Evolutionary conservation across 2,888 invertebrate genomes (phyloP).

Genomic region (Dynastes grantii): DNA sequence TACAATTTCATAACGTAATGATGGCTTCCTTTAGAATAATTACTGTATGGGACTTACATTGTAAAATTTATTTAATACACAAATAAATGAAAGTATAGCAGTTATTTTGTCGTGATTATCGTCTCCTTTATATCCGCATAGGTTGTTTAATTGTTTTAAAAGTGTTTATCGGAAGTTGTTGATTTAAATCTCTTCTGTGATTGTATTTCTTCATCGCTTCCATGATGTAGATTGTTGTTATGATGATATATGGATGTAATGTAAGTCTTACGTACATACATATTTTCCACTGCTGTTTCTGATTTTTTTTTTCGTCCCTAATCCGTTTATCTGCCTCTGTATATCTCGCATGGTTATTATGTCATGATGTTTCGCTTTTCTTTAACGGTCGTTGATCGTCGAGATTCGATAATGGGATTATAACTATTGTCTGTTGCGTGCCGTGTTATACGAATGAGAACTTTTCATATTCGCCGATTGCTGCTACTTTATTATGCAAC

Average conservation of each 20-base stretch:
- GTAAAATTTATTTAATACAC: too few relatives aligned
- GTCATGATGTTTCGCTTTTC: slow-evolving; percentile 21
- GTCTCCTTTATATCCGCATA: too few relatives aligned
- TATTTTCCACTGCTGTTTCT: neutral
- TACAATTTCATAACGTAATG: neutral
- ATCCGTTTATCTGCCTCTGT: slow-evolving; percentile 17
- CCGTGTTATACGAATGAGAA: slow-evolving; percentile 20
- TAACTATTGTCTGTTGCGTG: slow-evolving; percentile 41
- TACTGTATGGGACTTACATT: neutral
- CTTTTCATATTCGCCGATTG: slow-evolving; percentile 8
- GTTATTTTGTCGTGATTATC: too few relatives aligned
- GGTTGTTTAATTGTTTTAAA: too few relatives aligned
- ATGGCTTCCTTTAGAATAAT: slow-evolving; percentile 6
- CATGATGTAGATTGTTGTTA: too few relatives aligned
- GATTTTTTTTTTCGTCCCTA: slow-evolving; percentile 7
- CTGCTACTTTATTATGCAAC: slow-evolving; percentile 23
- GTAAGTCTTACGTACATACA: neutral
- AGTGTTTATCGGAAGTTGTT: too few relatives aligned
- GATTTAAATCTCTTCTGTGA: too few relatives aligned
- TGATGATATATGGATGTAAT: too few relatives aligned
- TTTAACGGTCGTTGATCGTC: slow-evolving; percentile 22
- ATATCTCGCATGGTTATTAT: slow-evolving; percentile 24
- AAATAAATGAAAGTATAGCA: too few relatives aligned
- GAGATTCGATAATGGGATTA: slow-evolving; percentile 34
- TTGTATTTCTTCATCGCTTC: too few relatives aligned